Evolutionary conservation across 1,140 invertebrate genomes (phyloP).

Genomic region (Meloidogyne chitwoodi): DNA sequence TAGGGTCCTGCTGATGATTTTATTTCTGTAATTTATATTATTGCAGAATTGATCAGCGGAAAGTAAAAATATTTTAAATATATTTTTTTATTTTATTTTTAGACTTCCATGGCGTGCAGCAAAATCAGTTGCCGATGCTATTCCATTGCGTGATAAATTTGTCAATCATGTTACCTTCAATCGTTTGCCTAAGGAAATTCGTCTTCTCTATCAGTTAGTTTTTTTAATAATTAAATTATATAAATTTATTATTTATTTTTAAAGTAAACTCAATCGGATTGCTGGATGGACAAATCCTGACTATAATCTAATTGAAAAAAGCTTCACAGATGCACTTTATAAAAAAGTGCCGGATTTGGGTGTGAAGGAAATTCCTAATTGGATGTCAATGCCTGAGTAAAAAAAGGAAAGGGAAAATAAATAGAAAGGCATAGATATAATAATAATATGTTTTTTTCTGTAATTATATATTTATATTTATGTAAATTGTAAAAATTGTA

Average conservation of each 20-base stretch:
- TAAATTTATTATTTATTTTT: neutral
- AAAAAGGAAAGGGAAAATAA: no score
- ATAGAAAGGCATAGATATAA: no score
- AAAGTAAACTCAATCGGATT: neutral
- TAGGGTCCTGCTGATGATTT: constrained; percentile 23
- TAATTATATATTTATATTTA: no score
- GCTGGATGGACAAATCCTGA: neutral
- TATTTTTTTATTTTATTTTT: constrained; percentile 10
- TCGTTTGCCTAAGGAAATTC: constrained; percentile 2
- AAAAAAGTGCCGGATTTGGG: neutral
- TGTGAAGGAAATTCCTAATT: neutral
- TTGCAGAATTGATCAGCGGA: constrained; percentile 23
- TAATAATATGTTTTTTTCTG: no score
- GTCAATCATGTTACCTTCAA: neutral
- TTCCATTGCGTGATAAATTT: neutral
- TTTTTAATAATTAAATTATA: neutral
- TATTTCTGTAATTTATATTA: constrained; percentile 21
- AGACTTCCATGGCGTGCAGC: constrained; percentile 25
- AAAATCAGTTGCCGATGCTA: neutral
- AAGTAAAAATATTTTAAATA: constrained; percentile 3
- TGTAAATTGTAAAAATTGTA: no score
- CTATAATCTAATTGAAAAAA: neutral
- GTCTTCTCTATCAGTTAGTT: constrained; percentile 2
- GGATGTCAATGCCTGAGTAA: neutral
- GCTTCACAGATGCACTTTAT: neutral